phyloP scores from a whole-genome alignment of 2,888 invertebrate species.

The Neelides folsomi region DNA sequence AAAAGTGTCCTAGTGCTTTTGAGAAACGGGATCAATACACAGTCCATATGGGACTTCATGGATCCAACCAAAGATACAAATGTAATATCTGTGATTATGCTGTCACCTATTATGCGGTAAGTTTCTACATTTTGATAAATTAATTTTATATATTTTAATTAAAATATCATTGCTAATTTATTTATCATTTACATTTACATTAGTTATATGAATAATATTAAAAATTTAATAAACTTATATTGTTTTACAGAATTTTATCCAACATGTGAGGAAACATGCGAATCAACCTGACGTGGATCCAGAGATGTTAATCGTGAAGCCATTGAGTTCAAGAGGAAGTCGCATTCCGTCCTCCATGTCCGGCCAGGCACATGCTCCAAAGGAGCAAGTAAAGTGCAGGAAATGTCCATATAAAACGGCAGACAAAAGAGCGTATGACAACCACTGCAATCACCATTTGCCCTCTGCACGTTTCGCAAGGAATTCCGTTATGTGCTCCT shows the following conservation, averaged over 20 bases:
- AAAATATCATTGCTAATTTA: too few species aligned
- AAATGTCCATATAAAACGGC: conserved; percentile 67
- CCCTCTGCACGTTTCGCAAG: neutral
- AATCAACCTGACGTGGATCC: conserved; percentile 27
- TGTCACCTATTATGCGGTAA: conserved; percentile 61
- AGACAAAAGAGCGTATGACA: conserved; percentile 56
- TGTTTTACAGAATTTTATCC: conserved; percentile 49
- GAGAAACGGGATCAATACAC: conserved; percentile 73
- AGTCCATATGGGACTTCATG: conserved; percentile 66
- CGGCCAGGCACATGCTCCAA: too few species aligned
- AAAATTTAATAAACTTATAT: conserved; percentile 19
- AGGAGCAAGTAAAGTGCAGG: conserved; percentile 42
- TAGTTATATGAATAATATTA: too few species aligned
- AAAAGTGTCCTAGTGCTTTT: conserved; percentile 75
- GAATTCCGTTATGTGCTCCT: conserved; percentile 52
- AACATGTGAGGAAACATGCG: conserved; percentile 62
- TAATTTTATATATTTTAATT: too few species aligned
- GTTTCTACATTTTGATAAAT: too few species aligned
- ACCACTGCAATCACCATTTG: conserved; percentile 60
- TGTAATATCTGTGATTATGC: conserved; percentile 78
- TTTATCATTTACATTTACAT: too few species aligned
- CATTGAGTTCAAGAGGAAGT: conserved; percentile 8
- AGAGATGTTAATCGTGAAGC: conserved; percentile 19
- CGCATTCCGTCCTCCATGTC: too few species aligned
- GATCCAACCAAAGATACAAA: conserved; percentile 65